These are phyloP conservation scores for Cettia cetti DNA, from an alignment of 2,113 vertebrate species.

Conservation along the genomic window DNA sequence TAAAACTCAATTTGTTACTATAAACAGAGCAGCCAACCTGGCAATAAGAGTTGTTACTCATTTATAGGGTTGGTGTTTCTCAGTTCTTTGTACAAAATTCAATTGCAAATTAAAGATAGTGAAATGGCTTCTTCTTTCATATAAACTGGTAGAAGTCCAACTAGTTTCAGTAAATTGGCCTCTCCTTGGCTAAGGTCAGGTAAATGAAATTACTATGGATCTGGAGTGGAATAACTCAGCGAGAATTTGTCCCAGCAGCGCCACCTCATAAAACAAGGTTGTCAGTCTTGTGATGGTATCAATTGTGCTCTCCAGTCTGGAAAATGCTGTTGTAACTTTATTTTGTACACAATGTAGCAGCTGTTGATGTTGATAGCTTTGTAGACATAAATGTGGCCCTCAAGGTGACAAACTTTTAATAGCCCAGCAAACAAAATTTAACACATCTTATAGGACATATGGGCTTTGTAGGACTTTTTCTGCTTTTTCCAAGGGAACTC, in stretches of 20 bases:
- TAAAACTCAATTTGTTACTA: conserved; percentile 53
- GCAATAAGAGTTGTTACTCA: conserved; percentile 34
- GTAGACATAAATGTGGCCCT: background rate
- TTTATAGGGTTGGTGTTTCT: background rate
- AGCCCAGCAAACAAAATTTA: background rate
- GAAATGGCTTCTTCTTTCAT: conserved; percentile 5
- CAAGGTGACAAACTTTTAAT: background rate
- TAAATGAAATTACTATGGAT: conserved; percentile 38
- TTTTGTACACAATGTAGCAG: background rate
- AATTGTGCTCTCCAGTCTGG: background rate
- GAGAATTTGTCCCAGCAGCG: background rate
- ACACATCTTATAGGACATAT: too few relatives aligned
- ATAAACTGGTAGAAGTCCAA: conserved; percentile 49
- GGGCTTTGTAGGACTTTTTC: background rate
- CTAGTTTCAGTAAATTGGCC: conserved; percentile 43
- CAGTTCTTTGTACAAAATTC: conserved; percentile 53
- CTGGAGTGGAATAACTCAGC: background rate
- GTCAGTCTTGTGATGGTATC: background rate
- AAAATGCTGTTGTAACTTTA: background rate
- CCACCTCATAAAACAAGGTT: background rate
- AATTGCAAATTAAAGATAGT: conserved; percentile 34
- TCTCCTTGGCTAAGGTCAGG: conserved; percentile 41
- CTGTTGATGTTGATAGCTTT: background rate
- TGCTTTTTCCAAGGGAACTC: background rate
- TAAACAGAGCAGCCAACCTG: conserved; percentile 55